Conservation (phyloP, 2,113 vertebrate genomes). For the Motacilla tschutschensis region DNA sequence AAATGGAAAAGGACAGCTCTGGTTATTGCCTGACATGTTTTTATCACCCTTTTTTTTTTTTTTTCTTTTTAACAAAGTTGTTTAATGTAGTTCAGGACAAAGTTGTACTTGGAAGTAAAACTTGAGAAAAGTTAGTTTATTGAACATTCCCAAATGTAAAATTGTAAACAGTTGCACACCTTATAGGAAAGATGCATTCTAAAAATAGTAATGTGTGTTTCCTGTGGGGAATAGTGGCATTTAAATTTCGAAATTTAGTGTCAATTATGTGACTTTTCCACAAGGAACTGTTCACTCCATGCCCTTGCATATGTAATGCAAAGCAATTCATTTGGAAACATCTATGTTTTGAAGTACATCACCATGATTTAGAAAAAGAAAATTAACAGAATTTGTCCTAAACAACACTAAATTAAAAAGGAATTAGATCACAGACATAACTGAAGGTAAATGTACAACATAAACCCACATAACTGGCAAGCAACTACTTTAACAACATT, state of each 20-base stretch:
- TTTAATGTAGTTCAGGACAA: conserved; percentile 99
- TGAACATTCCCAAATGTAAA: conserved; percentile 71
- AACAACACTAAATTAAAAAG: conserved; percentile 92
- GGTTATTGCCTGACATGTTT: conserved; percentile 24
- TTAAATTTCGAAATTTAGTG: conserved; percentile 55
- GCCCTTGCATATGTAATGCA: conserved; percentile 82
- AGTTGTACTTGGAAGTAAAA: conserved; percentile 72
- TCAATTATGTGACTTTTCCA: conserved; percentile 68
- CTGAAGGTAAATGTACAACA: conserved; percentile 87
- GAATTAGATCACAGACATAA: conserved; percentile 80
- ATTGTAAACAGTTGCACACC: conserved; percentile 64
- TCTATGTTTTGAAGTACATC: conserved; percentile 70
- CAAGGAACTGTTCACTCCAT: conserved; percentile 75
- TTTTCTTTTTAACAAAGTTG: conserved; percentile 44
- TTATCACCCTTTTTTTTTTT: not conserved
- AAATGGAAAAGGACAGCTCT: conserved; percentile 69
- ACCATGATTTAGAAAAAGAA: conserved; percentile 77
- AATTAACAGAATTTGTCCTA: conserved; percentile 91
- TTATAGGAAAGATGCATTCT: conserved; percentile 64
- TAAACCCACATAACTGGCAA: conserved; percentile 89
- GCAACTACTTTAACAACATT: conserved; percentile 83
- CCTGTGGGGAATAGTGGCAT: conserved; percentile 44
- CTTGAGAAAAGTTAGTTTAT: conserved; percentile 63
- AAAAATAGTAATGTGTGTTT: conserved; percentile 42
- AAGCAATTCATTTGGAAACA: conserved; percentile 76